Base-by-base conservation (phyloP, 2,113 vertebrate species). In the Pteropus alecto region DNA sequence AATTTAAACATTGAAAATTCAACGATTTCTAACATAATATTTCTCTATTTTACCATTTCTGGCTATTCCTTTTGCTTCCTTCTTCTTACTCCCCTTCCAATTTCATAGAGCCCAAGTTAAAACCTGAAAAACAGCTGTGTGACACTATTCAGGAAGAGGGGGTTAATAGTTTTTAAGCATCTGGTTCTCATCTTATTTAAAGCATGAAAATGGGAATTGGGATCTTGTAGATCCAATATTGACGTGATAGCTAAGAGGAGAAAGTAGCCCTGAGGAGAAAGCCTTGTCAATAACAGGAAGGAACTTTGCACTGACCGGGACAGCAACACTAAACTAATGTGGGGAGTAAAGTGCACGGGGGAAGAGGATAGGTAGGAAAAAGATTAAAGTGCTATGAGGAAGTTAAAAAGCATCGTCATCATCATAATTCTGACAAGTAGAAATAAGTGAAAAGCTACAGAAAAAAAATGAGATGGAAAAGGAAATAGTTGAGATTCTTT, bases 101-200 rank as follows among this genome's bases (percentile, higher is more conserved):
- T 95, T 96, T 58, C 61, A 85, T 30, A 91, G 71, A 91, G 24
- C 11, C 33, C 58, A 94, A 81, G n/a, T 84, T 83, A 90, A 96
- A 91, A 77, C 9, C 43, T 81, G 60, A 54, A 68, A 76, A 56
- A 73, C 65, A 48, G 5, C 24, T 24, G 1, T 60, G 35, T 79
- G 54, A 88, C 38, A 96, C 35, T 81, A 76, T 60, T 68, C 76
- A 90, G 90, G 77, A 91, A 94, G 28, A 79, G 22, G 14, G 70
- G 22, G 78, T 61, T 76, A 93, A 60, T 41, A 33, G 60, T 94
- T 93, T 91, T 90, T 70, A 90, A 95, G 35, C 63, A 84, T 84
- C 56, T 93, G 73, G 43, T 94, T 89, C 79, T 95, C 33, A 86
- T 95, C 71, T 94, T 86, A 90, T 51, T 95, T 67, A 92, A 90